These are phyloP conservation scores for Coenonympha arcania DNA, from an alignment of 2,888 invertebrate species.

Conservation along the genomic window DNA sequence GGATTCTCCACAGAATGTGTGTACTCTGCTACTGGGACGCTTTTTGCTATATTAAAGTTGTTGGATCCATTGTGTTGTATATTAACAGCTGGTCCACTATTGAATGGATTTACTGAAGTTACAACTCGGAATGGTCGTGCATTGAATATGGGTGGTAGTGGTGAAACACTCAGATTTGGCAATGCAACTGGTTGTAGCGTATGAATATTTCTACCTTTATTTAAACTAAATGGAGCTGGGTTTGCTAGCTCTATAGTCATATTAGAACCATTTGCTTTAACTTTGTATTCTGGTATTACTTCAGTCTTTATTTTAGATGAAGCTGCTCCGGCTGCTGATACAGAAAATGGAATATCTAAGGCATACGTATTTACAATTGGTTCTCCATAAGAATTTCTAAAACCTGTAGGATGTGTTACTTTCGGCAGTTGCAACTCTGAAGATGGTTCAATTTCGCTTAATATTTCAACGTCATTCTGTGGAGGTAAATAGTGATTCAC, in stretches of 20 bases:
- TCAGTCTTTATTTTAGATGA: constrained; percentile 59
- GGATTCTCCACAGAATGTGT: constrained; percentile 82
- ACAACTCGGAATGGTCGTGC: constrained; percentile 72
- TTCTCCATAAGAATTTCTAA: constrained; percentile 67
- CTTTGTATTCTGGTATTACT: constrained; percentile 45
- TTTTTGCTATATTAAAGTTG: constrained; percentile 75
- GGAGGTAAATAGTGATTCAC: constrained; percentile 46
- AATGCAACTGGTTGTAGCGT: constrained; percentile 75
- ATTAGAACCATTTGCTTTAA: constrained; percentile 40
- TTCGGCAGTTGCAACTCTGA: constrained; percentile 53
- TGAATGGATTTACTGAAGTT: constrained; percentile 38
- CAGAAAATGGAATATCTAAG: constrained; percentile 51
- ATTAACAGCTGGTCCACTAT: constrained; percentile 47
- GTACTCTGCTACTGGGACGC: constrained; percentile 79
- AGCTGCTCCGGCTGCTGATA: constrained; percentile 59
- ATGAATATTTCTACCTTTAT: constrained; percentile 66
- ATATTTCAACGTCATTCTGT: constrained; percentile 42
- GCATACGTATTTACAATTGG: constrained; percentile 50
- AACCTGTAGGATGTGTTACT: constrained; percentile 49
- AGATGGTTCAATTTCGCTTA: constrained; percentile 40
- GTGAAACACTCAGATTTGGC: constrained; percentile 77
- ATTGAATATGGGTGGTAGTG: constrained; percentile 77
- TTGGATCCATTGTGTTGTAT: constrained; percentile 42
- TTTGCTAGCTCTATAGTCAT: constrained; percentile 55
- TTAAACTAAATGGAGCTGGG: constrained; percentile 62